A percentile compares a stretch with the other conserved stretches of the same genome.
Conservation (phyloP, 1,140 invertebrate species). For the Centruroides sculpturatus region DNA sequence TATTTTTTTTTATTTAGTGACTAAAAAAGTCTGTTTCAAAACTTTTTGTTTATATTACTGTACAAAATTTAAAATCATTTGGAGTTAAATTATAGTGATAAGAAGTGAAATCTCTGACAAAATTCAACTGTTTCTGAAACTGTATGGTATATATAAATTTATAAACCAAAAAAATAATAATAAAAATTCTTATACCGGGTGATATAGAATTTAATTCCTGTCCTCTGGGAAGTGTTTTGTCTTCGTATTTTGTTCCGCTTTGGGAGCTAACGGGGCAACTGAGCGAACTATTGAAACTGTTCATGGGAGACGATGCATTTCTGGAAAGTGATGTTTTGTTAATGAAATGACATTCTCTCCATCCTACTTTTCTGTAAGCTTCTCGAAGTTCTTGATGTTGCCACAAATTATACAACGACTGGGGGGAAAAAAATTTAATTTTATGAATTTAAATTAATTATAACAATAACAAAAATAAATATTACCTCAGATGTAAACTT, state of each 20-base stretch:
- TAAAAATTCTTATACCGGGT: no score
- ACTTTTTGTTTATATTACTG: no score
- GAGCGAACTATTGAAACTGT: constrained; percentile 48
- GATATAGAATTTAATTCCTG: no score
- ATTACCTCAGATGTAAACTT: constrained; percentile 68
- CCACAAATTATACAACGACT: constrained; percentile 95
- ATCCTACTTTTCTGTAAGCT: constrained; percentile 90
- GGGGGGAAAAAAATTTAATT: neutral
- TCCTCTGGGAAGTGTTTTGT: constrained; percentile 44
- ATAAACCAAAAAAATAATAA: no score
- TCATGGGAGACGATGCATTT: neutral
- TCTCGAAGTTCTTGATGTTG: constrained; percentile 88
- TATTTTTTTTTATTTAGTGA: no score
- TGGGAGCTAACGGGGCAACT: constrained; percentile 88
- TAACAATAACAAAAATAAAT: neutral
- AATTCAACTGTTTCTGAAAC: no score
- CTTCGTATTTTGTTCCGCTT: constrained; percentile 78
- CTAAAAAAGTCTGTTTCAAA: no score
- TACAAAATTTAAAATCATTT: no score
- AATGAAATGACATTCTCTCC: constrained; percentile 58
- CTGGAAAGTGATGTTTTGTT: constrained; percentile 3
- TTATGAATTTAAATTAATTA: neutral
- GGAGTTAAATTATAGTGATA: no score
- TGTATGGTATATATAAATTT: no score
- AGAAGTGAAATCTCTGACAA: no score